Percentiles rank a stretch among this genome's conserved stretches.
phyloP scores from a whole-genome alignment of 2,888 invertebrate species.

The Bellardia pandia region DNA sequence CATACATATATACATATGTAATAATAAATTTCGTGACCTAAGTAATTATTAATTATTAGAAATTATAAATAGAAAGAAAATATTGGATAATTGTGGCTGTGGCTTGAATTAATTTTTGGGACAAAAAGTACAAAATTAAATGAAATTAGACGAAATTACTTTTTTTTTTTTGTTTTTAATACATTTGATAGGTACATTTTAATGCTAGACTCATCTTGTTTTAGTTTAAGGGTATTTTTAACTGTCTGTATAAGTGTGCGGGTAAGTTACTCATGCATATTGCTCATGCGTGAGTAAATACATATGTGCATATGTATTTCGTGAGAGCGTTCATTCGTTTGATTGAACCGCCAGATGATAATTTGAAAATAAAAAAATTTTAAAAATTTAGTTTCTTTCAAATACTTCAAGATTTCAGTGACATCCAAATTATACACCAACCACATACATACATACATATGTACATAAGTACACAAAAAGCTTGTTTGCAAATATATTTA shows the following conservation, averaged over 20 bases:
- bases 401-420: constrained; percentile 13
- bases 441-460: no score
- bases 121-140: constrained; percentile 80
- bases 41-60: constrained; percentile 82
- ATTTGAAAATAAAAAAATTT: constrained; percentile 71
- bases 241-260: constrained; percentile 7
- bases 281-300: constrained; percentile 72
- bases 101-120: constrained; percentile 75
- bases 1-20: background rate
- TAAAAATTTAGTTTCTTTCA: constrained; percentile 42
- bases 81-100: constrained; percentile 81
- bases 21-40: constrained; percentile 79
- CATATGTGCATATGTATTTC: constrained; percentile 60
- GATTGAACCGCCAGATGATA: constrained; percentile 82
- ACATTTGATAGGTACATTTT: constrained; percentile 73
- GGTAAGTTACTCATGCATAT: background rate
- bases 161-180: constrained; percentile 72
- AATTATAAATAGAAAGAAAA: constrained; percentile 76
- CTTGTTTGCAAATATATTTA: no score
- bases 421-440: constrained; percentile 25
- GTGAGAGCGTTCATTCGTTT: constrained; percentile 79
- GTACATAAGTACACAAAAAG: no score
- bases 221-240: constrained; percentile 5
- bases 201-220: background rate
- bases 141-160: constrained; percentile 80